Evolutionary conservation across 2,113 vertebrate species (phyloP).

Genomic region (Falco punctatus): DNA sequence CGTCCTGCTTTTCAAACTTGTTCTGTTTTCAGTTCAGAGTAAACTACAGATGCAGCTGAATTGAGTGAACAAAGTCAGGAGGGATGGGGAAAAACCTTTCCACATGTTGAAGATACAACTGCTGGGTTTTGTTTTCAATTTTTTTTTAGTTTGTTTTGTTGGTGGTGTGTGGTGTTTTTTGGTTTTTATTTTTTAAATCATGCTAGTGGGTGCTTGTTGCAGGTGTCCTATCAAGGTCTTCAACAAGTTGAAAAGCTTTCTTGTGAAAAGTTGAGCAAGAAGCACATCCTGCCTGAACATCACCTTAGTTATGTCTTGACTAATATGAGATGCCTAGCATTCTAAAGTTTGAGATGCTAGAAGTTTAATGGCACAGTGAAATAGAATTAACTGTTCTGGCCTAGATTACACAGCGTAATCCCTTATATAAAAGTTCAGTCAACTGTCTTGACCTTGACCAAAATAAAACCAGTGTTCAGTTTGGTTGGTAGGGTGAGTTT

Average conservation of each 20-base stretch:
- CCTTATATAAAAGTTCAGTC: not conserved
- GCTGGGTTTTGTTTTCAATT: not conserved
- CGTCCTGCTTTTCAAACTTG: not conserved
- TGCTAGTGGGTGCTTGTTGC: not conserved
- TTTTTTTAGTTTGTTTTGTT: not conserved
- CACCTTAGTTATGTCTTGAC: not conserved
- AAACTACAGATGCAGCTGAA: not conserved
- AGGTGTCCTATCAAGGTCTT: not conserved
- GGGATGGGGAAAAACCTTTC: not conserved
- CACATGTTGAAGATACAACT: not conserved
- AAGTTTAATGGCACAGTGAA: not conserved
- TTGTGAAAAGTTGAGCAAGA: not conserved
- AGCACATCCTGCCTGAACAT: not conserved
- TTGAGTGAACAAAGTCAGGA: not conserved
- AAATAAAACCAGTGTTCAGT: not conserved
- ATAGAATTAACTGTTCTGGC: not conserved
- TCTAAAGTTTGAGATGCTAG: not conserved
- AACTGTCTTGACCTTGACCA: not conserved
- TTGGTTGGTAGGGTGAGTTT: not conserved
- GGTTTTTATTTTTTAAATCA: not conserved
- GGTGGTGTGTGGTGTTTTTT: too few relatives aligned
- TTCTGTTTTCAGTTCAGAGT: not conserved
- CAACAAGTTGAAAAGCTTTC: not conserved
- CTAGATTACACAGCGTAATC: not conserved
- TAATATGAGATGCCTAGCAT: rapidly evolving